Evolutionary conservation across 2,113 vertebrate species (phyloP), one percentile per base, ranked within the genome.

Genomic region (Nymphicus hollandicus): DNA sequence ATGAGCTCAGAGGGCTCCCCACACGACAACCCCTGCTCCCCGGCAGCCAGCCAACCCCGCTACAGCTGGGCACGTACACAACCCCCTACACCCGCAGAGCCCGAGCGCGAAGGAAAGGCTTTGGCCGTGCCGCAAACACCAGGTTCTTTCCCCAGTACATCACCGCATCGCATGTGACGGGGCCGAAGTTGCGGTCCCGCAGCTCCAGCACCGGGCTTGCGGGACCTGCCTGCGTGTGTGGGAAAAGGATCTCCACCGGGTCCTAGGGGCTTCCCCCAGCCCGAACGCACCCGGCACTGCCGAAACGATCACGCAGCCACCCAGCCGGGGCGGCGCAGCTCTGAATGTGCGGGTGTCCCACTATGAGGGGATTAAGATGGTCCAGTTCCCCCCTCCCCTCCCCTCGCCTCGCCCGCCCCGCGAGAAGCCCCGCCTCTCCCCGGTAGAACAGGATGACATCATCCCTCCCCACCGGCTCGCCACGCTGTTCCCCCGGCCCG

Each of bases 71-170:
- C 47, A 0, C 2, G 55, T 4, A 6, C 60, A 2, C 20, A 4
- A 79, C n/a, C 50, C 0, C 47, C 15, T 0, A 2, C 90, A 37
- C n/a, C 81, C 6, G 70, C 94, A 10, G 61, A 7, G 10, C 5
- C 19, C 55, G 8, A 23, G 10, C 3, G 37, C n/a, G 3, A 46
- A 13, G 13, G 20, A 1, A 6, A 16, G n/a, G 50, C 53, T n/a
- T 17, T 15, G 4, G 8, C 16, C 31, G n/a, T 4, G 43, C 14
- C 28, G 14, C 8, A 3, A 8, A 31, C 0, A 0, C 0, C 10
- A 39, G 0, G 15, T 7, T 23, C 52, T 7, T 8, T 31, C 43
- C 41, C 39, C 47, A 3, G 0, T 2, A 3, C 56, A 35, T 72
- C 73, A 82, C 68, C 1, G 63, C 46, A 17, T 68, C 11, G 46